A percentile compares a stretch with the other conserved stretches of the same genome.
Evolutionary conservation across 2,888 invertebrate species (phyloP).

Genomic region (Xiphydria camelus): DNA sequence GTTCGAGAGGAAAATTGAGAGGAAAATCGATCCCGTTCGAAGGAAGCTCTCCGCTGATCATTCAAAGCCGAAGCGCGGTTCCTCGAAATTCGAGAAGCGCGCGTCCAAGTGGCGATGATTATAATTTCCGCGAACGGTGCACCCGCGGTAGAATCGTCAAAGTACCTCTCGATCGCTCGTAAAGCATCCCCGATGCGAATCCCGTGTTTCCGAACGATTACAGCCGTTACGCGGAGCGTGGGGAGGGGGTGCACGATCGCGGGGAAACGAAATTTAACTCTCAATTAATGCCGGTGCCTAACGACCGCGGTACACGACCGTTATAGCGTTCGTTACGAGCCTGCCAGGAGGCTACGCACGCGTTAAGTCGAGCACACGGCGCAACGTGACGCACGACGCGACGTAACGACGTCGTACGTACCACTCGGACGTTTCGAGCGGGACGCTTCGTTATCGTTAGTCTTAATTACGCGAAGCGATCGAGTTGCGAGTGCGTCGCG

Average conservation of each 20-base stretch:
- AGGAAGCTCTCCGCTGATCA: too few species aligned
- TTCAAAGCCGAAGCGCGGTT: too few species aligned
- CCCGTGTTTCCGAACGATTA: slow-evolving; percentile 6
- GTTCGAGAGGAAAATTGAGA: too few species aligned
- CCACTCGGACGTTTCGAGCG: slow-evolving; percentile 6
- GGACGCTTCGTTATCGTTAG: slow-evolving; percentile 33
- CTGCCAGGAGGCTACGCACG: slow-evolving; percentile 1
- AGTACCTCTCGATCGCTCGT: too few species aligned
- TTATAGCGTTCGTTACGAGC: slow-evolving; percentile 3
- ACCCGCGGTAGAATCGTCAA: too few species aligned
- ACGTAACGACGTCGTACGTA: slow-evolving; percentile 26
- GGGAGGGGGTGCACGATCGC: not conserved
- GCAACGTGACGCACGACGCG: slow-evolving; percentile 17
- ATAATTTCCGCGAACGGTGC: too few species aligned
- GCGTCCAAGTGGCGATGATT: too few species aligned
- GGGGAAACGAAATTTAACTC: slow-evolving; percentile 25
- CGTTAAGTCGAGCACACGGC: slow-evolving; percentile 5
- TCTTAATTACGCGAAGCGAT: slow-evolving; percentile 36
- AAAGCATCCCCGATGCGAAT: slow-evolving; percentile 2
- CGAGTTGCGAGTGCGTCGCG: slow-evolving; percentile 3
- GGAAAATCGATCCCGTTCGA: too few species aligned
- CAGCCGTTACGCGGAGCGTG: not conserved
- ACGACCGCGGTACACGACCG: slow-evolving; percentile 8
- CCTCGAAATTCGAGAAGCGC: too few species aligned
- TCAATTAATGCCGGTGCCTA: slow-evolving; percentile 29